Evolutionary conservation across 2,797 vertebrate genomes (phyloP).

Genomic region (Sebastolobus altivelis): DNA sequence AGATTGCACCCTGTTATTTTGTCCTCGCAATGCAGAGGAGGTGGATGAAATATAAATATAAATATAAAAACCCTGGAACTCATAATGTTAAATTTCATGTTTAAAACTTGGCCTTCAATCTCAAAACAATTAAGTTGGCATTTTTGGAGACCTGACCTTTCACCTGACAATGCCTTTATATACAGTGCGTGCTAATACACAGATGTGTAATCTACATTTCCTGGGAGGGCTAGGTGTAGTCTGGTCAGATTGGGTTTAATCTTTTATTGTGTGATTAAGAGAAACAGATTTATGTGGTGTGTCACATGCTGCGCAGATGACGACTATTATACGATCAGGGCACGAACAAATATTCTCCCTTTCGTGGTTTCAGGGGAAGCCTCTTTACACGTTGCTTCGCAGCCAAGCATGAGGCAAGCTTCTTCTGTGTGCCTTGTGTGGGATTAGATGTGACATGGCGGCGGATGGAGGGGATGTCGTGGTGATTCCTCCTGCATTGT

Average conservation of each 20-base stretch:
- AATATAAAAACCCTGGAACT: neutral
- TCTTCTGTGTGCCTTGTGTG: constrained; percentile 24
- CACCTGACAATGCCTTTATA: neutral
- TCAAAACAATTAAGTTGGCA: neutral
- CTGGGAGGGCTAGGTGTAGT: neutral
- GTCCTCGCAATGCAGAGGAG: neutral
- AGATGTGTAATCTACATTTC: constrained; percentile 5
- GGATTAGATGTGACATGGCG: constrained; percentile 54
- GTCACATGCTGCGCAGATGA: constrained; percentile 33
- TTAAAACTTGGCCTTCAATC: neutral
- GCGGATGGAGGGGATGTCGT: constrained; percentile 34
- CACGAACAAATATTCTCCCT: constrained; percentile 30
- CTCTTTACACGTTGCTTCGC: constrained; percentile 24
- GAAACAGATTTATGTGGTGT: constrained; percentile 42
- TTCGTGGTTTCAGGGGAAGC: constrained; percentile 25
- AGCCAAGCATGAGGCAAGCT: constrained; percentile 14
- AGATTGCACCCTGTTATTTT: neutral
- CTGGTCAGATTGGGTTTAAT: constrained; percentile 11
- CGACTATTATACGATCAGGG: constrained; percentile 35
- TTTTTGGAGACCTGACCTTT: neutral
- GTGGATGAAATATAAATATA: neutral
- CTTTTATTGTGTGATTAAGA: constrained; percentile 32
- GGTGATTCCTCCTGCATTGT: constrained; percentile 29
- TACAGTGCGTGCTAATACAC: neutral
- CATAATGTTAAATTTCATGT: neutral